Base-by-base conservation (phyloP, 1,140 invertebrate species). In the Aphaenogaster floridana region DNA sequence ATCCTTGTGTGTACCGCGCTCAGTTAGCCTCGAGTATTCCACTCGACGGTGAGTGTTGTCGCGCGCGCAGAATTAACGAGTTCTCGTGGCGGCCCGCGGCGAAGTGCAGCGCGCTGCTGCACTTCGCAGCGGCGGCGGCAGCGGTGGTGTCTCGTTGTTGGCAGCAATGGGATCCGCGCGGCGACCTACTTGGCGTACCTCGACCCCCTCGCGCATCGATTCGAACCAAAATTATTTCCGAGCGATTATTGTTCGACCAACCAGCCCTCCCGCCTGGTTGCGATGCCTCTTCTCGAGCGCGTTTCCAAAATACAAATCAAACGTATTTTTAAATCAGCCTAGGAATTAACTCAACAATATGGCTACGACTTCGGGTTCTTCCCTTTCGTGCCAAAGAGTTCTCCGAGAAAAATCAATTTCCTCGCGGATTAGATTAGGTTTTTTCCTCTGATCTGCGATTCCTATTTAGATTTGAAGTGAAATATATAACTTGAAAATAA, bases 101-200 rank as follows among this genome's bases (percentile, higher is more conserved):
- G 45, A 63, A 86, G 83, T 59, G 87, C 78, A 77, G 76, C 80
- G 86, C 61, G 69, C 63, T 34, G 72, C n/a, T 78, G 59, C 54
- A 72, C 52, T 4, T 83, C 39, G 21, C 39, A n/a, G 42, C 21
- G 74, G 15, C 15, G n/a, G 5, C 17, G 57, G 63, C 76, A 42
- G 48, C 74, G 84, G 72, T 86, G 87, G 68, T 80, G 86, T 91
- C 83, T 88, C 68, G 87, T 88, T 94, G 87, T 88, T 94, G 94
- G 94, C 92, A 94, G 94, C 93, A 93, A 91, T 95, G 93, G 87
- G 91, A 94, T 92, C 93, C 92, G 92, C 92, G 88, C 92, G 88
- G 91, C 94, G 94, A 95, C 95, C 94, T 95, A 95, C 94, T 95
- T 95, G 93, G 92, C 94, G 95, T 95, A 92, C 94, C 93, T 95